A percentile compares a stretch with the other conserved stretches of the same genome.
phyloP scores from a whole-genome alignment of 1,140 invertebrate genomes.

The Pseudomyrmex dendroicus region DNA sequence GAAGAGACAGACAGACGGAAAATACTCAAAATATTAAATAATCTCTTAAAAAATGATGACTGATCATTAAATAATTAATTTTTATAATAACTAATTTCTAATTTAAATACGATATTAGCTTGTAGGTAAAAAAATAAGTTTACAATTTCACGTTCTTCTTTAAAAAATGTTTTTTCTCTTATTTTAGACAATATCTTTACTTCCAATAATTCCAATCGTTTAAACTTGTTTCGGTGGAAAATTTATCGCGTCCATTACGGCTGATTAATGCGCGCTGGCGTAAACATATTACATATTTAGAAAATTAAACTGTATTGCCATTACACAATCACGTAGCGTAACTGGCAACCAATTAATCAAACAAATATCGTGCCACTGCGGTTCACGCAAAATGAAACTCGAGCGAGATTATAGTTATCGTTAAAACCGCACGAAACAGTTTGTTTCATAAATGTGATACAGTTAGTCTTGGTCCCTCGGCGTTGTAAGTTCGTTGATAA shows the following conservation, averaged over 20 bases:
- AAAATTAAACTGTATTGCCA: conserved; percentile 21
- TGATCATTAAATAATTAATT: too few species aligned
- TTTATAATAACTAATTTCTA: too few species aligned
- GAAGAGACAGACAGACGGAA: not conserved
- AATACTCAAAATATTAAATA: conserved; percentile 48
- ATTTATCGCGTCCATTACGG: not conserved
- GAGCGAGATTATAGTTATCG: conserved; percentile 5
- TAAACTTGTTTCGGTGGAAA: not conserved
- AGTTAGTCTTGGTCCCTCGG: not conserved
- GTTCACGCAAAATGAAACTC: conserved; percentile 35
- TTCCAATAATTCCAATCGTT: too few species aligned
- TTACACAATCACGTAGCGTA: conserved; percentile 13
- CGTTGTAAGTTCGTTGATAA: conserved; percentile 26
- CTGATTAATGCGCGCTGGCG: not conserved
- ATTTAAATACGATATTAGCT: too few species aligned
- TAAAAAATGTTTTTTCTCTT: too few species aligned
- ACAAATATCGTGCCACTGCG: conserved; percentile 31
- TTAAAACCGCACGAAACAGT: conserved; percentile 7
- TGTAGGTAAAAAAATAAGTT: too few species aligned
- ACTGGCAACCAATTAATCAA: conserved; percentile 31
- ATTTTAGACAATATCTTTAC: too few species aligned
- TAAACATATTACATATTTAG: conserved; percentile 10
- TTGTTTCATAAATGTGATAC: conserved; percentile 8
- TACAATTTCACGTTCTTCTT: too few species aligned
- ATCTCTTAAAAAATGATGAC: not conserved